These are phyloP conservation scores for Ageneiosus marmoratus DNA, from an alignment of 2,113 vertebrate genomes.

Conservation along the genomic window DNA sequence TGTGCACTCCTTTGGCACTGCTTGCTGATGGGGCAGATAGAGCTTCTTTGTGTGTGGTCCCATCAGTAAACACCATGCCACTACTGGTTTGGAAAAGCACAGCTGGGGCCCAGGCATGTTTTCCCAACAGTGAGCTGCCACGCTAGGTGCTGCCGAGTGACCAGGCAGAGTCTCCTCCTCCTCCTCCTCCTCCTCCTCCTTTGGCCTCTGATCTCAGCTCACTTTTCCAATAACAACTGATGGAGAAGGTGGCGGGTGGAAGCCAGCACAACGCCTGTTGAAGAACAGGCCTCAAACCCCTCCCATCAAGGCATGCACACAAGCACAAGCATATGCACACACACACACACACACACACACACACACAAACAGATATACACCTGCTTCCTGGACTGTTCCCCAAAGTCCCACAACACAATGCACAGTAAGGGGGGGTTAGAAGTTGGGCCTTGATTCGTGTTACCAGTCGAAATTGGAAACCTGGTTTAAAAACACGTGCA, in stretches of 20 bases:
- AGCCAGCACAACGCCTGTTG: background rate
- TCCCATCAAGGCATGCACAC: background rate
- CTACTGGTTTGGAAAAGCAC: conserved; percentile 50
- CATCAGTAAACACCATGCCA: conserved; percentile 19
- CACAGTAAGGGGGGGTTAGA: conserved; percentile 17
- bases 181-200: background rate
- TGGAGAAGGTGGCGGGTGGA: background rate
- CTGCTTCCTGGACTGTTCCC: conserved; percentile 50
- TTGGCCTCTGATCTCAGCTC: conserved; percentile 15
- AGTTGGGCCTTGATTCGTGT: conserved; percentile 25
- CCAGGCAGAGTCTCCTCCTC: conserved; percentile 14
- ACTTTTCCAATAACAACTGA: conserved; percentile 47
- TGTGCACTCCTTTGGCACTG: background rate
- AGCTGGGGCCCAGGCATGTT: conserved; percentile 56
- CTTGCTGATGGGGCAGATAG: conserved; percentile 12
- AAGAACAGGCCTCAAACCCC: conserved; percentile 11
- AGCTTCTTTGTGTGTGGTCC: conserved; percentile 24
- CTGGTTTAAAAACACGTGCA: conserved; percentile 21
- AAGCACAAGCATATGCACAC: too few species aligned
- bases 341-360: background rate
- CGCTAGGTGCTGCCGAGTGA: background rate
- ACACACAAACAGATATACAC: conserved; percentile 38
- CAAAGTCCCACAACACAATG: conserved; percentile 47
- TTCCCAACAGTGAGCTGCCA: conserved; percentile 43
- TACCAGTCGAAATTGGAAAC: conserved; percentile 48